Conservation (phyloP, 2,888 invertebrate genomes). For the Eilema sororculum region DNA sequence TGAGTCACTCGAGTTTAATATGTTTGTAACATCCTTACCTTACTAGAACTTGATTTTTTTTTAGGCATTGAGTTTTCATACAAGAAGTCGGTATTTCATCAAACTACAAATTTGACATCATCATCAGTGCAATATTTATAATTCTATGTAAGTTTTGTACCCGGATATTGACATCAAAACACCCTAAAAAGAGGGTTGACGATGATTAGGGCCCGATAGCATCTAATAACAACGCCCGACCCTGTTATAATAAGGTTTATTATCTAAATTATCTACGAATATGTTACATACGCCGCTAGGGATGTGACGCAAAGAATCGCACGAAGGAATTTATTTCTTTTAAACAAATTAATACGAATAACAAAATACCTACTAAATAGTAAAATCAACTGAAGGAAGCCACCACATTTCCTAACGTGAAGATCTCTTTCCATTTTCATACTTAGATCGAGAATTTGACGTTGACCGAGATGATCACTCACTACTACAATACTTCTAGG, state of each 20-base stretch:
- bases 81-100: not conserved
- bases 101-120: not conserved
- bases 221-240: conserved; percentile 56
- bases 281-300: conserved; percentile 45
- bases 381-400: too few species aligned
- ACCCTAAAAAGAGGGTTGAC: conserved; percentile 45
- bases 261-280: conserved; percentile 64
- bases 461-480: too few species aligned
- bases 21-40: too few species aligned
- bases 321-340: not conserved
- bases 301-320: conserved; percentile 19
- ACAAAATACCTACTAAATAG: too few species aligned
- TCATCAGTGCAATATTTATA: conserved; percentile 13
- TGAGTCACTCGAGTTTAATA: too few species aligned
- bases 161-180: conserved; percentile 54
- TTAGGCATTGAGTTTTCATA: too few species aligned
- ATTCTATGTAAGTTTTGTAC: conserved; percentile 33
- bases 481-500: too few species aligned
- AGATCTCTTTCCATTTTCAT: too few species aligned
- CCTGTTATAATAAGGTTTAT: conserved; percentile 56
- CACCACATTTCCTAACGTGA: too few species aligned
- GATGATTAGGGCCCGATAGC: conserved; percentile 57
- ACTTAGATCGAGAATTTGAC: too few species aligned
- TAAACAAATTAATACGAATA: not conserved
- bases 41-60: too few species aligned